Base-by-base conservation (phyloP, 2,888 invertebrate genomes). In the Drosophila demipolita region DNA sequence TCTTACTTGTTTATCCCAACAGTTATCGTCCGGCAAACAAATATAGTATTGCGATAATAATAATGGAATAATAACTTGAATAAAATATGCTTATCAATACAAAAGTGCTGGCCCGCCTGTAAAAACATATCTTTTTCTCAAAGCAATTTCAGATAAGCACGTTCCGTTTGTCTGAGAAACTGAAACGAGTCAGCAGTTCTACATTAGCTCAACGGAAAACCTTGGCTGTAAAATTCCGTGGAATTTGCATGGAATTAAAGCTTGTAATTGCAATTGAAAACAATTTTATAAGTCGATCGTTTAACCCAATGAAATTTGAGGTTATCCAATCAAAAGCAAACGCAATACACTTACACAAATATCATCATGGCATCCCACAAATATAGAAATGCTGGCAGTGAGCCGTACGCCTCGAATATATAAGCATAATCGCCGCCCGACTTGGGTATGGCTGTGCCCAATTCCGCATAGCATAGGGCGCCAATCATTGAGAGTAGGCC, bases 371-470 rank as follows among this genome's bases (percentile, higher is more conserved):
- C 98, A 91, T 98, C 98, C 99, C 99, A 99, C 17, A 99, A 94
- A 92, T 98, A 99, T 17, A 99, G 94, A 93, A 99, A 99, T 0
- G 99, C 97, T 20, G 98, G 98, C 66, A 99, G 93, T 2, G 97
- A 95, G 33, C 99, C 99, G 91, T 96, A 99, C 1, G 99, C 97
- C 93, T 98, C 97, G 89, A 96, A 95, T 77, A 99, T 98, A 90
- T 99, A 99, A 40, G 98, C 98, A 93, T 99, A 99, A 94, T 99
- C 99, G 2, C 99, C 99, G 29, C 99, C 99, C 69, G 98, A 98
- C 91, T 98, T 97, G 5, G 98, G 97, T 90, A 99, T 96, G 20
- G 91, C 90, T 5, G 93, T 93, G 89, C 96, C 99, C 73, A 99
- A 94, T 94, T 99, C 99, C 12, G 99, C 99, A 92, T 99, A 99